Percentiles rank a stretch among this genome's conserved stretches.
These are phyloP conservation scores for Diceros bicornis DNA, from an alignment of 2,797 vertebrate species.

Conservation along the genomic window DNA sequence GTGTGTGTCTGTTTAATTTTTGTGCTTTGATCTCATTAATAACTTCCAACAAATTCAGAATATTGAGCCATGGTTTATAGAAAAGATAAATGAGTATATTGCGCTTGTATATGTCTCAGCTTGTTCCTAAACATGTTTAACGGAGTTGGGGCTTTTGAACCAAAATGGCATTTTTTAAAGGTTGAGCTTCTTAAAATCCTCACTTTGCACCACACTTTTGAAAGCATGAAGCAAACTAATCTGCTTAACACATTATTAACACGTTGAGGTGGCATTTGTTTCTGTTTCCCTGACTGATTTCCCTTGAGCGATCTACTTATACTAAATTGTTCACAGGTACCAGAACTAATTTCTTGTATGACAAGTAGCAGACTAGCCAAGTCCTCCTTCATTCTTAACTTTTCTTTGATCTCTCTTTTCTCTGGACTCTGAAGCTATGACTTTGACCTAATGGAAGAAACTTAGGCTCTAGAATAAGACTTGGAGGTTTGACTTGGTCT, in stretches of 20 bases:
- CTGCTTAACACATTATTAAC: slow-evolving; percentile 73
- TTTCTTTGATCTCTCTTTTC: slow-evolving; percentile 46
- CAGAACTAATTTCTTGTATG: slow-evolving; percentile 50
- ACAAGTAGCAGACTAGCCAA: background rate
- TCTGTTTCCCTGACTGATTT: background rate
- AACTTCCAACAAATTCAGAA: slow-evolving; percentile 58
- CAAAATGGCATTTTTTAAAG: slow-evolving; percentile 64
- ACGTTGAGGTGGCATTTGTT: slow-evolving; percentile 46
- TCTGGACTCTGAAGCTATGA: slow-evolving; percentile 35
- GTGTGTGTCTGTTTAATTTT: slow-evolving; percentile 45
- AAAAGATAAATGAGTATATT: background rate
- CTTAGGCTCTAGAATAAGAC: slow-evolving; percentile 28
- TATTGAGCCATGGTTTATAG: background rate
- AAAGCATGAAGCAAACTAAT: slow-evolving; percentile 69
- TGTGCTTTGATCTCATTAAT: slow-evolving; percentile 43
- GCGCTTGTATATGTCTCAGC: background rate
- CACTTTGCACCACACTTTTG: slow-evolving; percentile 69
- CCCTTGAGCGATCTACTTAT: background rate
- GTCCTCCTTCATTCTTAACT: slow-evolving; percentile 14
- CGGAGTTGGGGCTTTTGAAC: background rate
- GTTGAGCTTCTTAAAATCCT: slow-evolving; percentile 67
- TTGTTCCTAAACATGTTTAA: slow-evolving; percentile 43
- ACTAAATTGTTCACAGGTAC: slow-evolving; percentile 65
- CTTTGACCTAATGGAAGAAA: slow-evolving; percentile 62
- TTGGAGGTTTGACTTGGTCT: background rate